phyloP scores from a whole-genome alignment of 2,113 vertebrate genomes.

The Halichoerus grypus region DNA sequence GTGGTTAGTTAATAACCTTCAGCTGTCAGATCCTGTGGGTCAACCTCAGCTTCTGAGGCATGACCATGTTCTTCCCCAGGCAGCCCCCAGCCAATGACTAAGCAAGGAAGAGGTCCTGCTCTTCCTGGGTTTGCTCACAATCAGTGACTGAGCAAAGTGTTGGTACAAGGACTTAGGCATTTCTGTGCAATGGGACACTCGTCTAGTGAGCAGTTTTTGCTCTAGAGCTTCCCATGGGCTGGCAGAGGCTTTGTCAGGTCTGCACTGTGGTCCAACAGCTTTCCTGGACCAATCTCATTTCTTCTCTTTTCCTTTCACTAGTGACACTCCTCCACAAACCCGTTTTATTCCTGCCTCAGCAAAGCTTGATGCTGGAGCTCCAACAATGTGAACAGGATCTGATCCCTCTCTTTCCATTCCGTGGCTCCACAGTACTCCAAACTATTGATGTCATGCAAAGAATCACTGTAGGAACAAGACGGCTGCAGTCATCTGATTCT shows the following conservation, averaged over 20 bases:
- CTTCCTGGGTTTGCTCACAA: neutral
- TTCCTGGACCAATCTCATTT: neutral
- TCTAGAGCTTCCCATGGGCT: neutral
- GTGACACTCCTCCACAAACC: neutral
- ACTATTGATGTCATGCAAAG: neutral
- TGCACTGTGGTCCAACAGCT: neutral
- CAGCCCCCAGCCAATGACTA: neutral
- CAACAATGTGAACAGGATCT: neutral
- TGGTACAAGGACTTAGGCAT: neutral
- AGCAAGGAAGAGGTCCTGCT: neutral
- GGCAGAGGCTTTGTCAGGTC: neutral
- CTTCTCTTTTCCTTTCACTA: neutral
- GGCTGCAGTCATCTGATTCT: neutral
- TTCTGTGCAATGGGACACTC: neutral
- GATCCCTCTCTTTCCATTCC: neutral
- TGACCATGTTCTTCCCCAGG: neutral
- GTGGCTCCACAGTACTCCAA: neutral
- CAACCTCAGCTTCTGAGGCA: neutral
- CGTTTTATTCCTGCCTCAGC: neutral
- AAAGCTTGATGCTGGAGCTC: neutral
- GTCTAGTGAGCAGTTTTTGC: neutral
- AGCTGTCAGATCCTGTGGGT: neutral
- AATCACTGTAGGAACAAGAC: neutral
- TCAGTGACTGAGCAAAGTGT: neutral
- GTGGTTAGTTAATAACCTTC: neutral